Base-by-base conservation (phyloP, 2,113 vertebrate genomes). In the Choloepus hoffmanni region DNA sequence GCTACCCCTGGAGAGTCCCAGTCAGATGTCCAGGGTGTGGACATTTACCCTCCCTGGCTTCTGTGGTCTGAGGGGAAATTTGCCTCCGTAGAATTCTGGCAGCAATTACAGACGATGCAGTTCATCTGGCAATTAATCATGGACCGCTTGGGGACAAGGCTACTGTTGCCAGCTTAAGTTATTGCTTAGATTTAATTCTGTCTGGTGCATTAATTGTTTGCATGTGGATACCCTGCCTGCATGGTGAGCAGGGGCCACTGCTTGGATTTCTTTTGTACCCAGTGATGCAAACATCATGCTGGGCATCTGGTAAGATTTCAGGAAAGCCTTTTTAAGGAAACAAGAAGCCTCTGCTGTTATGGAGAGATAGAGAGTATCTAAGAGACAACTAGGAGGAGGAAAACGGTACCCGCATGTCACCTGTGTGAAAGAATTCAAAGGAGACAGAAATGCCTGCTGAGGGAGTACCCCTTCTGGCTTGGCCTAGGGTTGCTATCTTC, bases 51-150 rank as follows among this genome's bases (percentile, higher is more conserved):
- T 84, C 79, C 67, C 60, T 7, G 24, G 74, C 24, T 36, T 7
- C 58, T 7, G 24, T 30, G 77, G 67, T 78, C 67, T 24, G 87
- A 88, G 45, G 88, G 70, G 77, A 95, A 63, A 14, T 26, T 73
- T 19, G 36, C 45, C n/a, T 10, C 33, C 5, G 14, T 26, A 24
- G 62, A 85, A 48, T 77, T 72, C 89, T 62, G 85, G 26, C 58
- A 68, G 73, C 90, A 79, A 4, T 95, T 83, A 78, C 15, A 86
- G 95, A 43, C 72, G 15, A 60, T n/a, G 70, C 33, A 24, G 12
- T 89, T 81, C 83, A 74, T 79, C 79, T 72, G 79, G 65, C 81
- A 77, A 78, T 93, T 86, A 90, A 87, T 96, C 74, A 36, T 8
- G 2, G 85, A 45, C 26, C 1, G 23, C 91, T 72, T 45, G 9